phyloP scores from a whole-genome alignment of 2,113 vertebrate genomes.

The Sturnira hondurensis region DNA sequence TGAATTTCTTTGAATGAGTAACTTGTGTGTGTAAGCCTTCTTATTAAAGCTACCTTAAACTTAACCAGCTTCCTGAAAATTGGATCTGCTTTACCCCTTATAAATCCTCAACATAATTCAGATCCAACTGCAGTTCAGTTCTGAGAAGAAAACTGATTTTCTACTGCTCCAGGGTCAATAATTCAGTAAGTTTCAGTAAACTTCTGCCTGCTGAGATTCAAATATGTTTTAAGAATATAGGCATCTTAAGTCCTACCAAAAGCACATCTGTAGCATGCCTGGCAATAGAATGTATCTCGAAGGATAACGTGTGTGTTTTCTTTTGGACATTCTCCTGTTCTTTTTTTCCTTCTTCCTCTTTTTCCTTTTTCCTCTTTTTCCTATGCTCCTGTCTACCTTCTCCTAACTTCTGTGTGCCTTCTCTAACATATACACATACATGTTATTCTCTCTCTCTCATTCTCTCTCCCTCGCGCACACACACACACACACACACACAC shows the following conservation, averaged over 20 bases:
- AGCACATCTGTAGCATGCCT: background rate
- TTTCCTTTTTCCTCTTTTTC: background rate
- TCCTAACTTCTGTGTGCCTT: background rate
- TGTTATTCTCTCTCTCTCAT: too few relatives aligned
- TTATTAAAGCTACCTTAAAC: background rate
- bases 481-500: background rate
- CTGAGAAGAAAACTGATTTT: constrained; percentile 38
- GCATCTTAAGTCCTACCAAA: background rate
- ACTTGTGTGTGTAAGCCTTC: background rate
- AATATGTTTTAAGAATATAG: background rate
- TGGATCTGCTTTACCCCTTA: background rate
- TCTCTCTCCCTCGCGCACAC: background rate
- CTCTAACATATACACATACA: background rate
- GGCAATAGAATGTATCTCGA: background rate
- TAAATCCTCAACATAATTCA: background rate
- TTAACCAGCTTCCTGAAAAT: background rate
- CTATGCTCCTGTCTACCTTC: background rate
- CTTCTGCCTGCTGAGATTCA: background rate
- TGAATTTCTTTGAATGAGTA: background rate
- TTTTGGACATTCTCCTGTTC: background rate
- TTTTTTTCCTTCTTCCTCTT: background rate
- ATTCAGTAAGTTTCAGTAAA: constrained; percentile 7
- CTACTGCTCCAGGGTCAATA: constrained; percentile 2
- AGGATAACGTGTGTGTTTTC: background rate
- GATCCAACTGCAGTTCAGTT: background rate